phyloP scores from a whole-genome alignment of 2,888 invertebrate species.

The Philopedon plagiatum region DNA sequence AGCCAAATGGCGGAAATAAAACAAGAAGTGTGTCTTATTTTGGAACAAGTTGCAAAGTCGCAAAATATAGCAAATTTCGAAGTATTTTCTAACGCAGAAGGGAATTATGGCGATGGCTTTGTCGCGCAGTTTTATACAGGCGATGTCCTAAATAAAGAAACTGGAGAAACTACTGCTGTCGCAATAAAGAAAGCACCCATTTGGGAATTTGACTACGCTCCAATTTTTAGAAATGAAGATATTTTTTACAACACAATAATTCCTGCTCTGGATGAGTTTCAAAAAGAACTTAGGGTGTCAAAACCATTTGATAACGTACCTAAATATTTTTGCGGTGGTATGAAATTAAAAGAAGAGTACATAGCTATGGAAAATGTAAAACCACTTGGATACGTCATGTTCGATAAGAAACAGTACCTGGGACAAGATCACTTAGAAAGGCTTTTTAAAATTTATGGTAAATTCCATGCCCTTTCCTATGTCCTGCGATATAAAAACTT shows the following conservation, averaged over 20 bases:
- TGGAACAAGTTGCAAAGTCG: slow-evolving; percentile 12
- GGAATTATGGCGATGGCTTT: no score
- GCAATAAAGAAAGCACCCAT: no score
- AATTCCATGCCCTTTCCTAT: background rate
- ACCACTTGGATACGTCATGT: no score
- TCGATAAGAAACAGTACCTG: slow-evolving; percentile 28
- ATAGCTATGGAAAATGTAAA: slow-evolving; percentile 26
- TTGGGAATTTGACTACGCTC: slow-evolving; percentile 4
- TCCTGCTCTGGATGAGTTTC: slow-evolving; percentile 12
- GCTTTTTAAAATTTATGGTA: slow-evolving; percentile 33
- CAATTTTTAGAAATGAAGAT: no score
- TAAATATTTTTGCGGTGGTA: no score
- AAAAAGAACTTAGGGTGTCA: background rate
- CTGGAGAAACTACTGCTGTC: no score
- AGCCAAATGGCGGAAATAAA: no score
- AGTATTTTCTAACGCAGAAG: background rate
- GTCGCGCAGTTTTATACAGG: no score
- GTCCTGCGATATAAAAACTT: no score
- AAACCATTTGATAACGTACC: background rate
- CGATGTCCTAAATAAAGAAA: no score
- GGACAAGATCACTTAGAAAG: slow-evolving; percentile 25
- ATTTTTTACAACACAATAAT: no score
- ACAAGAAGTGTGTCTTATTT: background rate
- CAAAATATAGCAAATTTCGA: slow-evolving; percentile 24
- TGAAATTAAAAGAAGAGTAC: background rate